Evolutionary conservation across 2,888 invertebrate genomes (phyloP).

Genomic region (Sarcophaga variegata): DNA sequence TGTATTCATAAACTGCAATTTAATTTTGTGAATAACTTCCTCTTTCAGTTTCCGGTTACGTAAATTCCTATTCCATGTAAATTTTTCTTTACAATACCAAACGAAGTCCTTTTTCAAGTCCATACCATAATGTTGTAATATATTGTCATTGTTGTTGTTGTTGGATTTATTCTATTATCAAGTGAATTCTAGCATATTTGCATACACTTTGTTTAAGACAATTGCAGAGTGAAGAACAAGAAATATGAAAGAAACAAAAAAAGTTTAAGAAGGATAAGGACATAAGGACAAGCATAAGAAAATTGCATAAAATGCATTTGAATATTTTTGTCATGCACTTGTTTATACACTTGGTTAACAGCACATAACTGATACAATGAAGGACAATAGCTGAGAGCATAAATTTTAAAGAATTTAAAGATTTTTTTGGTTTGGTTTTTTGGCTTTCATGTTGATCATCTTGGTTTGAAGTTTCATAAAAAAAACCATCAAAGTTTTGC

Average conservation of each 20-base stretch:
- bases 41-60: constrained; percentile 56
- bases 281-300: too few relatives aligned
- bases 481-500: too few relatives aligned
- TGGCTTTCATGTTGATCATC: too few relatives aligned
- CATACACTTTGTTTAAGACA: constrained; percentile 53
- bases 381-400: neutral
- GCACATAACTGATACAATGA: neutral
- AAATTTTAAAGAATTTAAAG: neutral
- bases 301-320: constrained; percentile 46
- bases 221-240: constrained; percentile 14
- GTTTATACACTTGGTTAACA: constrained; percentile 3
- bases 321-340: constrained; percentile 54
- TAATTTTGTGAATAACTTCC: constrained; percentile 68
- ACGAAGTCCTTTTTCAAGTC: constrained; percentile 2
- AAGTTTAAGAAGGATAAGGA: neutral
- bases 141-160: neutral
- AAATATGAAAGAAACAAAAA: neutral
- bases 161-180: constrained; percentile 59
- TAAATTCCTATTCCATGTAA: constrained; percentile 58
- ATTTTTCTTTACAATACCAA: constrained; percentile 20
- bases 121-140: constrained; percentile 27
- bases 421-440: too few relatives aligned
- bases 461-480: too few relatives aligned
- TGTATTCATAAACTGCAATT: constrained; percentile 68
- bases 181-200: constrained; percentile 52